These are phyloP conservation scores for Gymnothorax reevesii DNA, from an alignment of 2,797 vertebrate genomes.

Conservation along the genomic window DNA sequence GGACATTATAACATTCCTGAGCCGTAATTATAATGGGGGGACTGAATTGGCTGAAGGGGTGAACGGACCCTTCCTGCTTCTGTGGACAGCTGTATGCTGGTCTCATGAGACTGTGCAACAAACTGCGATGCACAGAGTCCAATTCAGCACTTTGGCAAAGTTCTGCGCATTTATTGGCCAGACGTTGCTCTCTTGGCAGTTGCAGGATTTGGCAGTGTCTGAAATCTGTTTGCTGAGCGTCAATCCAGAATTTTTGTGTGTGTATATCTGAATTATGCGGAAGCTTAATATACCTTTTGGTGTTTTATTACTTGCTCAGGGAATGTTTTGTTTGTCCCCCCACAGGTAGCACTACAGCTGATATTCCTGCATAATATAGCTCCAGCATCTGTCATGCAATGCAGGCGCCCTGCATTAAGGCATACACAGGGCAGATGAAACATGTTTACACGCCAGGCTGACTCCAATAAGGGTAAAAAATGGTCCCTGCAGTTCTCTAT, in stretches of 20 bases:
- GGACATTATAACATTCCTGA: constrained; percentile 56
- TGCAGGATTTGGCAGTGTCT: not conserved
- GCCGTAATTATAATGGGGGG: constrained; percentile 48
- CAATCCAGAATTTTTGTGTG: not conserved
- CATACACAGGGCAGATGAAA: not conserved
- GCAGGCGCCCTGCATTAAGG: too few species aligned
- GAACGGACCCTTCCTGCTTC: not conserved
- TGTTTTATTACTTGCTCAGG: too few species aligned
- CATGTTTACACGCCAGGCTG: not conserved
- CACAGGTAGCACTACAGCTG: too few species aligned
- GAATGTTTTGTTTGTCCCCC: too few species aligned
- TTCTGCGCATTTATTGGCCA: not conserved
- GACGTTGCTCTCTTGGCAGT: not conserved
- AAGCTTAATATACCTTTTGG: too few species aligned
- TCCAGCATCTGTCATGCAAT: too few species aligned
- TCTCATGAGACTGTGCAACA: not conserved
- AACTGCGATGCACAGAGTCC: not conserved
- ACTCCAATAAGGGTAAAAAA: too few species aligned
- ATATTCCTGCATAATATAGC: too few species aligned
- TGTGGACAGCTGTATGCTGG: not conserved
- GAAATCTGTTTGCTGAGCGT: too few species aligned
- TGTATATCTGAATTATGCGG: too few species aligned
- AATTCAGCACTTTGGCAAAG: constrained; percentile 1
- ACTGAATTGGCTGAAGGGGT: not conserved
- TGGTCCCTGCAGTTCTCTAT: too few species aligned